Evolutionary conservation across 1,140 invertebrate species (phyloP).

Genomic region (Caenorhabditis remanei): DNA sequence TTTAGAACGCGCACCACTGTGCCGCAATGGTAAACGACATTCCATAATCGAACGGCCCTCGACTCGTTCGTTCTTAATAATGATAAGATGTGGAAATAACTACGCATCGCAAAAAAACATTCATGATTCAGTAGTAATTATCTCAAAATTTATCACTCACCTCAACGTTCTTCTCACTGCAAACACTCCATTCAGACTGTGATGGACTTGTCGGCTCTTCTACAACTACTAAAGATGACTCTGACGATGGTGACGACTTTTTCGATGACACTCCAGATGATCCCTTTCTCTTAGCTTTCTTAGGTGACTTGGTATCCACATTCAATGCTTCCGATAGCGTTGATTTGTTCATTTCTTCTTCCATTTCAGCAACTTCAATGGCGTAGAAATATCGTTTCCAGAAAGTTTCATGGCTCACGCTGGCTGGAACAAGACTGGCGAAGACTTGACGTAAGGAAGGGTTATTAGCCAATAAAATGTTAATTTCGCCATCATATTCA

Average conservation of each 20-base stretch:
- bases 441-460: conserved; percentile 31
- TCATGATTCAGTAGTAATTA: too few relatives aligned
- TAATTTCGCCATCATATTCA: conserved; percentile 56
- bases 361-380: conserved; percentile 55
- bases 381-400: conserved; percentile 62
- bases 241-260: conserved; percentile 37
- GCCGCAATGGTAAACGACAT: too few relatives aligned
- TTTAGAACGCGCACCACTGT: too few relatives aligned
- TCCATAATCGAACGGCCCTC: too few relatives aligned
- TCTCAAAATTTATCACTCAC: neutral
- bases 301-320: conserved; percentile 42
- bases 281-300: conserved; percentile 34
- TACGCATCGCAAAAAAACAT: too few relatives aligned
- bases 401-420: conserved; percentile 44
- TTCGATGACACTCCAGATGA: conserved; percentile 16
- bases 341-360: conserved; percentile 56
- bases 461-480: conserved; percentile 56
- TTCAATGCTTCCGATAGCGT: conserved; percentile 22
- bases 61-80: neutral
- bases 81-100: too few relatives aligned
- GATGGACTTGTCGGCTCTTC: conserved; percentile 59
- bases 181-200: conserved; percentile 60
- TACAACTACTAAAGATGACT: conserved; percentile 45
- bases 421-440: conserved; percentile 25
- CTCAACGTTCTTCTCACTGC: conserved; percentile 63